A percentile compares a stretch with the other conserved stretches of the same genome.
Evolutionary conservation across 2,888 invertebrate genomes (phyloP).

Genomic region (Drosophila limbata): DNA sequence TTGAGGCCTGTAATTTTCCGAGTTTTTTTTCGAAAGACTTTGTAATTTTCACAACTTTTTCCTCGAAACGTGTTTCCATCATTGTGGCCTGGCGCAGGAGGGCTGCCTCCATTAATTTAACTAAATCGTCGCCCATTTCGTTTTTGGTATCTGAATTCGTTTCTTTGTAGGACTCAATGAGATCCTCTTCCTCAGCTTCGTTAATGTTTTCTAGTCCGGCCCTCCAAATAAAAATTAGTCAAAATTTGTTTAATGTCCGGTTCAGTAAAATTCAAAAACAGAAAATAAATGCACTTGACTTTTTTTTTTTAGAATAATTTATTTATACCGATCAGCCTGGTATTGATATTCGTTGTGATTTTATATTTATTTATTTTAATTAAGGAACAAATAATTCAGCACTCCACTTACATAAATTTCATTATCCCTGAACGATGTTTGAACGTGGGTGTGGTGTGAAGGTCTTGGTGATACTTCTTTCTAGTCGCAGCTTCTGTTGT

Average conservation of each 20-base stretch:
- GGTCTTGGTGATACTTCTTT: no score
- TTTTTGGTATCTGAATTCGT: neutral
- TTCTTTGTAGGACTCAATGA: neutral
- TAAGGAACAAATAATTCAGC: no score
- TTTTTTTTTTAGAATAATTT: no score
- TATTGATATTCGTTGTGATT: no score
- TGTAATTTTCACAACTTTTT: neutral
- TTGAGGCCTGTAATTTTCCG: neutral
- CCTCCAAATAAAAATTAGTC: neutral
- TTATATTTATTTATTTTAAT: no score
- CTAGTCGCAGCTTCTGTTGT: no score
- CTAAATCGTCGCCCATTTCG: neutral
- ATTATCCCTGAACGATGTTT: no score
- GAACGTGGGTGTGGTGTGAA: no score
- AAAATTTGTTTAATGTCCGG: neutral
- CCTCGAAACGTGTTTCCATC: neutral
- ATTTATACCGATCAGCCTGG: no score
- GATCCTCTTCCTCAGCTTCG: neutral
- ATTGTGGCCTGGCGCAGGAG: neutral
- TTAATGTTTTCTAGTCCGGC: neutral
- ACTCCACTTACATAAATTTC: no score
- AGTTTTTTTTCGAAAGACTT: neutral
- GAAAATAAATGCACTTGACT: no score
- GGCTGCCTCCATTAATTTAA: neutral
- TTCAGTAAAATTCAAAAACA: no score